Evolutionary conservation across 2,797 vertebrate species (phyloP).

Genomic region (Arvicola amphibius): DNA sequence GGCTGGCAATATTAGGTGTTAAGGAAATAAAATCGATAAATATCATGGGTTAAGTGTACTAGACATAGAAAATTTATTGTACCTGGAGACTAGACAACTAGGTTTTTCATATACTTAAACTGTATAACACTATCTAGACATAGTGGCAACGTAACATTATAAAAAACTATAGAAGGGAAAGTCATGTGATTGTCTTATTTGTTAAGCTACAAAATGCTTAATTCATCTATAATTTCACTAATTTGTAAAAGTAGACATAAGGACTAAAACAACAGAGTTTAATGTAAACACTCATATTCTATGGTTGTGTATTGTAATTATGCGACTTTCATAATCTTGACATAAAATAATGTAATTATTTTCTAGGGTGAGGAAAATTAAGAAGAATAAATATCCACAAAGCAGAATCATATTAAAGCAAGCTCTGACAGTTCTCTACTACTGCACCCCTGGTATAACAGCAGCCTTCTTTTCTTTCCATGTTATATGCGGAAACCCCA

Average conservation of each 20-base stretch:
- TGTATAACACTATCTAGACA: background rate
- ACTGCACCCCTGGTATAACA: conserved; percentile 24
- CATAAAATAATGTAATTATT: conserved; percentile 57
- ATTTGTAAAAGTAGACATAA: conserved; percentile 60
- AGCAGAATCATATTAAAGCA: conserved; percentile 50
- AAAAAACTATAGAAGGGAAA: background rate
- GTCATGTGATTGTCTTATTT: background rate
- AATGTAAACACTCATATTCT: conserved; percentile 24
- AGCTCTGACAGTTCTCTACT: background rate
- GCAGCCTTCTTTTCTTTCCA: conserved; percentile 57
- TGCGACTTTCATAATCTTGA: conserved; percentile 24
- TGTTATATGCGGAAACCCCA: background rate
- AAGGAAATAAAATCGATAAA: background rate
- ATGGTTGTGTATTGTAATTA: conserved; percentile 23
- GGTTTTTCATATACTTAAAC: conserved; percentile 14
- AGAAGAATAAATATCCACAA: conserved; percentile 61
- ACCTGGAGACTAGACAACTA: conserved; percentile 10
- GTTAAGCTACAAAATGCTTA: conserved; percentile 10
- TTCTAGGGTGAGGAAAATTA: conserved; percentile 6
- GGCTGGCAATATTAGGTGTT: background rate
- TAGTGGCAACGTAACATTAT: background rate
- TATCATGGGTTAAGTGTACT: background rate
- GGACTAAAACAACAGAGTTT: conserved; percentile 19
- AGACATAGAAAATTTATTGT: conserved; percentile 9
- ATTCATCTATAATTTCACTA: conserved; percentile 40